Evolutionary conservation across 2,797 vertebrate genomes (phyloP).

Genomic region (Paratrypauchen microcephalus): DNA sequence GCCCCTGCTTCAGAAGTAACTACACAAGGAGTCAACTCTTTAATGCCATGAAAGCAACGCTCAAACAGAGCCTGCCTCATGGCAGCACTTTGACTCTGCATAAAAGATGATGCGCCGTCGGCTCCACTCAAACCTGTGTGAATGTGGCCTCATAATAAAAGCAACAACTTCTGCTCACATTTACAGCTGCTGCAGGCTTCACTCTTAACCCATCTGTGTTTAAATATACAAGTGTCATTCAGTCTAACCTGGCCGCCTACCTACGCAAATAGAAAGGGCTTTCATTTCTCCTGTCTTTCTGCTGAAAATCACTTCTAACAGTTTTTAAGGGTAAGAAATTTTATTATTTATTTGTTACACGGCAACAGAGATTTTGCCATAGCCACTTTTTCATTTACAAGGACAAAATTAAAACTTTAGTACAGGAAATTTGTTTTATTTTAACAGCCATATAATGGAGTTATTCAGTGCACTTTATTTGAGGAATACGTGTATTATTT

Average conservation of each 20-base stretch:
- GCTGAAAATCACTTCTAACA: no score
- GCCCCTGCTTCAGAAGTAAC: constrained; percentile 53
- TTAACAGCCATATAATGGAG: not conserved
- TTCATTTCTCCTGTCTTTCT: not conserved
- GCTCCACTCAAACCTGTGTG: constrained; percentile 44
- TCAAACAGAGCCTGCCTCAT: constrained; percentile 38
- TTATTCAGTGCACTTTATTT: not conserved
- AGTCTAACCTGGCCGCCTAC: constrained; percentile 15
- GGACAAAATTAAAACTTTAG: not conserved
- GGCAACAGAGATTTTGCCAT: not conserved
- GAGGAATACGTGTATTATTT: not conserved
- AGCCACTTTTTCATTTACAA: not conserved
- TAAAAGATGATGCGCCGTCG: constrained; percentile 46
- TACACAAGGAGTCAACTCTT: constrained; percentile 49
- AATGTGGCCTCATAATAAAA: constrained; percentile 27
- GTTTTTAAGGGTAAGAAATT: no score
- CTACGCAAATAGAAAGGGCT: not conserved
- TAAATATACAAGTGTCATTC: constrained; percentile 14
- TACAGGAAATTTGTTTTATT: not conserved
- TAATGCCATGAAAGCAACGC: constrained; percentile 46
- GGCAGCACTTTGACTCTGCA: constrained; percentile 38
- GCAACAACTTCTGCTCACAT: constrained; percentile 20
- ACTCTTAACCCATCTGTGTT: constrained; percentile 8
- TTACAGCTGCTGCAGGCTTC: constrained; percentile 26
- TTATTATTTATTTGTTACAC: no score